Conservation (phyloP, 1,140 invertebrate species). For the Tetranychus urticae region DNA sequence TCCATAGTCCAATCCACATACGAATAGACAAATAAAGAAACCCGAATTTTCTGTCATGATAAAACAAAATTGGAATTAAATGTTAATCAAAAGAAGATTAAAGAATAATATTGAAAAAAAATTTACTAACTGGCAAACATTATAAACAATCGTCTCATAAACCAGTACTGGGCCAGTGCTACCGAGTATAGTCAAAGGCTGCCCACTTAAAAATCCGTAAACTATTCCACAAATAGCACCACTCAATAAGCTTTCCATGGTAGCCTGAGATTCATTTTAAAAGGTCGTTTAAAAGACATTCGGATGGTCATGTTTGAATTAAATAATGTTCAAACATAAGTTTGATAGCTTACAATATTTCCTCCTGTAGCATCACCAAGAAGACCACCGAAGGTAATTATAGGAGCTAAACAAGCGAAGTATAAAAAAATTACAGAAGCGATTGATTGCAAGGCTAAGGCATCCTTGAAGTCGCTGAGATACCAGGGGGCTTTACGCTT, state of each 20-base stretch:
- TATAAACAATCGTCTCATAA: slow-evolving; percentile 88
- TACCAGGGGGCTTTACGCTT: slow-evolving; percentile 70
- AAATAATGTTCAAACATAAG: not conserved
- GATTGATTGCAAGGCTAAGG: slow-evolving; percentile 69
- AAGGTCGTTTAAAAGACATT: not conserved
- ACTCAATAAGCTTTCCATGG: slow-evolving; percentile 87
- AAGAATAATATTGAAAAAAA: slow-evolving; percentile 7
- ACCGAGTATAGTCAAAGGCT: slow-evolving; percentile 88
- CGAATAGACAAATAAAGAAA: slow-evolving; percentile 80
- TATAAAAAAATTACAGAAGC: slow-evolving; percentile 90
- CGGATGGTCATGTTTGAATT: not conserved
- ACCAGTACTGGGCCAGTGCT: slow-evolving; percentile 94
- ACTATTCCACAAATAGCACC: slow-evolving; percentile 84
- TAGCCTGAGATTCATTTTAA: slow-evolving; percentile 31
- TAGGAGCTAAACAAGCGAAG: slow-evolving; percentile 91
- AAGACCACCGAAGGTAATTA: slow-evolving; percentile 86
- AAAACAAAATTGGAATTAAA: not conserved
- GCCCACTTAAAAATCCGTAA: slow-evolving; percentile 90
- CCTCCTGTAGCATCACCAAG: slow-evolving; percentile 80
- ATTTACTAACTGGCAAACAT: slow-evolving; percentile 55
- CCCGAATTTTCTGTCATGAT: not conserved
- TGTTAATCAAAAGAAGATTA: not conserved
- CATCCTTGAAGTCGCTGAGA: slow-evolving; percentile 41
- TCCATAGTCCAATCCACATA: slow-evolving; percentile 18
- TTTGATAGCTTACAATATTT: slow-evolving; percentile 39